These are phyloP conservation scores for Sorex maritimensis DNA, from an alignment of 2,797 vertebrate genomes.

Conservation along the genomic window DNA sequence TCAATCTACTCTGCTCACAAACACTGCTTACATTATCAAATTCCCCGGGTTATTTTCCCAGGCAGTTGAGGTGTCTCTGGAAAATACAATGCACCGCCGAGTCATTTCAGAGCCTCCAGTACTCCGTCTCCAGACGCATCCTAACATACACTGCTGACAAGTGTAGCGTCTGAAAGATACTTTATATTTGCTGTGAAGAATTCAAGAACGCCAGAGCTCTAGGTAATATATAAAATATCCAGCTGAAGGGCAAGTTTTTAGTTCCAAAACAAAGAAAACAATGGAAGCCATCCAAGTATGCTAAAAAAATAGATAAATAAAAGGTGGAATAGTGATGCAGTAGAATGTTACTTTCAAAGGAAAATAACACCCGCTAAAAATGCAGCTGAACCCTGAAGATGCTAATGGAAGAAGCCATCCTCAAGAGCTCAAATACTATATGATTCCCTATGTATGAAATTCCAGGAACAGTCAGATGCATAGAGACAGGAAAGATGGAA, in stretches of 20 bases:
- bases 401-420: constrained; percentile 1
- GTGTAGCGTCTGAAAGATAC: constrained; percentile 29
- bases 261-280: constrained; percentile 42
- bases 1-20: background rate
- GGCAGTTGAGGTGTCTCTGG: background rate
- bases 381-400: background rate
- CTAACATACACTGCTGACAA: background rate
- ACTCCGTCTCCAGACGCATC: background rate
- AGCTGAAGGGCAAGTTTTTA: constrained; percentile 23
- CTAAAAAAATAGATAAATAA: background rate
- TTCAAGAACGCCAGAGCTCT: constrained; percentile 23
- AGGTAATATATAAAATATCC: constrained; percentile 28
- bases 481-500: background rate
- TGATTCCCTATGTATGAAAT: background rate
- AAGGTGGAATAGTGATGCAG: background rate
- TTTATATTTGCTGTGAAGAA: constrained; percentile 60
- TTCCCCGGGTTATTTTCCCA: background rate
- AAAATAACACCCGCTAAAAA: background rate
- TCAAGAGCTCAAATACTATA: constrained; percentile 1
- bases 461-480: background rate
- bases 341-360: constrained; percentile 22
- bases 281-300: background rate
- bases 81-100: background rate
- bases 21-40: background rate
- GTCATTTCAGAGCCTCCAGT: background rate